Evolutionary conservation across 2,888 invertebrate genomes (phyloP), one percentile per base, ranked within the genome.

Genomic region (Synergus gifuensis): DNA sequence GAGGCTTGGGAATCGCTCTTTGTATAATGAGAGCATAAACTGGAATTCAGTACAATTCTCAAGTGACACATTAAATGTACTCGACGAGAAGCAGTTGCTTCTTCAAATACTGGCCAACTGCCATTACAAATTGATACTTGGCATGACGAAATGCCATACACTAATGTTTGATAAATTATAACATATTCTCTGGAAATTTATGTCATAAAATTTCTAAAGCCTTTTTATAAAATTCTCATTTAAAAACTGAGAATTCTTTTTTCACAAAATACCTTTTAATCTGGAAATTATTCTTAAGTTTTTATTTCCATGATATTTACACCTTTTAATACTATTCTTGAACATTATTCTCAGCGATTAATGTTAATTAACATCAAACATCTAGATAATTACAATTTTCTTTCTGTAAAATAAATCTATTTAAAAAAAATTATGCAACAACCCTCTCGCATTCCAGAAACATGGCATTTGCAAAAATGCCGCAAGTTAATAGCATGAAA

Each of bases 31-130:
- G 69, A 54, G 22, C 49, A 73, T 49, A 73, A 36, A 54, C 49
- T 22, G 28, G 49, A 73, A 73, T 73, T 49, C 16, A 69, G 69
- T 73, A 36, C 49, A 73, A 49, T 73, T 73, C n/a, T 73, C 36
- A 73, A 73, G 28, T 73, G 36, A 73, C 46, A 46, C 36, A 69
- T 69, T 69, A 69, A 69, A 69, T 58, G 16, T 73, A 49, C 49
- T 54, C 28, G 54, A 54, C 64, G 28, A 36, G 67, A 69, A 69
- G 46, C 67, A 49, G 22, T 69, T 44, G 67, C 67, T 69, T 28
- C 67, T 69, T 28, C 22, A 69, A 69, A 46, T 69, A 69, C 46
- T 69, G 67, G 46, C 44, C 46, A 69, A 69, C 46, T 69, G 67
- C 67, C 67, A 69, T 46, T 69, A 28, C 22, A 11, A 22, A 36